Percentiles rank a stretch among this genome's conserved stretches.
Evolutionary conservation across 1,140 invertebrate genomes (phyloP).

Genomic region (Lepidurus apus): DNA sequence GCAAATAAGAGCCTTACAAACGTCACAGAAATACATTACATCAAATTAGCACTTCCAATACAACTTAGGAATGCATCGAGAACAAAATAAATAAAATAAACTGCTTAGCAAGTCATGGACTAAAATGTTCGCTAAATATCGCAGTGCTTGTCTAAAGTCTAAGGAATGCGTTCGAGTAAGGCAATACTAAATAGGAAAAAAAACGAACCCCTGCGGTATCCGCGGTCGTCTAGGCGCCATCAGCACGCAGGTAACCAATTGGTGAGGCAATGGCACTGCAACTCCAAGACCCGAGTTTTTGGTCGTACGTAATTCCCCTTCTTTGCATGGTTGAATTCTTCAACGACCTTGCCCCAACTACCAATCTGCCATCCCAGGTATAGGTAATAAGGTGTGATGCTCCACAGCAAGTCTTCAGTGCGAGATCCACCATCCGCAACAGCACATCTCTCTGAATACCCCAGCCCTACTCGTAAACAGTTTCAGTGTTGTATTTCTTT

Average conservation of each 20-base stretch:
- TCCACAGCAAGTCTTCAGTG: slow-evolving; percentile 1
- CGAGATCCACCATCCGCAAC: slow-evolving; percentile 10
- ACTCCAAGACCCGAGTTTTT: background rate
- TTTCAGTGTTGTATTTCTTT: background rate
- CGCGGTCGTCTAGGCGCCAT: slow-evolving; percentile 2
- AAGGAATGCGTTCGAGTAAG: background rate
- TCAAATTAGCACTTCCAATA: background rate
- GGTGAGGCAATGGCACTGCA: slow-evolving; percentile 8
- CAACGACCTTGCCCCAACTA: slow-evolving; percentile 15
- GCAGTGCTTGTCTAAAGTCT: slow-evolving; percentile 9
- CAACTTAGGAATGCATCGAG: background rate
- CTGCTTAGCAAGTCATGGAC: background rate
- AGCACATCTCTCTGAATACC: background rate
- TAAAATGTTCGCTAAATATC: background rate
- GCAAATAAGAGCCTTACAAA: too few species aligned
- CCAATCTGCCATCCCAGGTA: background rate
- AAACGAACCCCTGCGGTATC: background rate
- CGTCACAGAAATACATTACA: background rate
- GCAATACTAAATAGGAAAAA: background rate
- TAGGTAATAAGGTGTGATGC: background rate
- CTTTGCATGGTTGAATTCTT: background rate
- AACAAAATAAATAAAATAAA: background rate
- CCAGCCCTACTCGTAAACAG: background rate
- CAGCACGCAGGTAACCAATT: slow-evolving; percentile 3
- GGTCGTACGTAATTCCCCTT: background rate